phyloP scores from a whole-genome alignment of 2,113 vertebrate genomes.

The Condylura cristata region DNA sequence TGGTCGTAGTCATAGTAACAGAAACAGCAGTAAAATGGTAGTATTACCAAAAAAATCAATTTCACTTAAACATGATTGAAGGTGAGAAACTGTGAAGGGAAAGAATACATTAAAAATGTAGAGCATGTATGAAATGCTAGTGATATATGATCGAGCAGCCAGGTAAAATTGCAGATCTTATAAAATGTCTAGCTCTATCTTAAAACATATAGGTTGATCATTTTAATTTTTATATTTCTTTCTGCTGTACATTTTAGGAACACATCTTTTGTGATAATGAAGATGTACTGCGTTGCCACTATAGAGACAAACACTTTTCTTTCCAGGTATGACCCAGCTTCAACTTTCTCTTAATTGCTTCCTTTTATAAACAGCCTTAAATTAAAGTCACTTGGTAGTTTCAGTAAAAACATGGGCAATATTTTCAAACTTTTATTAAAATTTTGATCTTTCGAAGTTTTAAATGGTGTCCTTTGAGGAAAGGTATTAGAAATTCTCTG shows the following conservation, averaged over 20 bases:
- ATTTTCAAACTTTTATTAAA: constrained; percentile 57
- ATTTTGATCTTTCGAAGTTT: constrained; percentile 61
- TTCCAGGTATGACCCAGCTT: neutral
- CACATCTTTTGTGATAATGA: neutral
- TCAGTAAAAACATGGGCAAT: constrained; percentile 48
- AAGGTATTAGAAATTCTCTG: constrained; percentile 48
- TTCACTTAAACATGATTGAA: neutral
- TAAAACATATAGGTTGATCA: neutral
- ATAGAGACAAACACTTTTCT: neutral
- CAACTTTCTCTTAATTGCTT: neutral
- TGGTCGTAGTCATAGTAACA: neutral
- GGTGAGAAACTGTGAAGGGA: neutral
- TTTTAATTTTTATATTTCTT: neutral
- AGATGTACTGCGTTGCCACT: neutral
- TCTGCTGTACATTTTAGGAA: neutral
- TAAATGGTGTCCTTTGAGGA: constrained; percentile 58
- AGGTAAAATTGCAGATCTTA: neutral
- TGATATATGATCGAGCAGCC: neutral
- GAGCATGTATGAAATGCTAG: neutral
- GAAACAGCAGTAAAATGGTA: neutral
- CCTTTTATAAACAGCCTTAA: neutral
- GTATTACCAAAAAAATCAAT: neutral
- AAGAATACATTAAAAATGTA: neutral
- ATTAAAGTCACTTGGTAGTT: constrained; percentile 23
- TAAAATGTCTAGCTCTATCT: neutral